Base-by-base conservation (phyloP, 2,113 vertebrate species). In the Apeltes quadracus region DNA sequence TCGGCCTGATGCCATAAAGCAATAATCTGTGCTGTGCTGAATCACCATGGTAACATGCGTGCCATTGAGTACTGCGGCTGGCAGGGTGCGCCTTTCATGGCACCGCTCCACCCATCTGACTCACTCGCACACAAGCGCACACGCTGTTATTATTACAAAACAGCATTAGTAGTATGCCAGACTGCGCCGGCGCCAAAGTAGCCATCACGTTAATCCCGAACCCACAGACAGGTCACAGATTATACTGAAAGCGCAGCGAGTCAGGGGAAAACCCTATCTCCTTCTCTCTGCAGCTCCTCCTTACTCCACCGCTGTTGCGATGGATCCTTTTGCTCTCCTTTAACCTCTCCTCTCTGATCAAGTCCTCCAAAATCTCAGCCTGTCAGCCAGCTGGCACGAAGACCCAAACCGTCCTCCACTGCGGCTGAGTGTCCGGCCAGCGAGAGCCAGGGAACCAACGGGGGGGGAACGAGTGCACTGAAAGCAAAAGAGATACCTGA, bases 91-190 rank as follows among this genome's bases (percentile, higher is more conserved):
- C 72, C 85, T 83, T 84, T 82, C 82, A 80, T 76, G 75, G 80
- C 83, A 82, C 63, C 67, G 68, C 62, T 88, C 84, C 86, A 79
- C 86, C 90, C 87, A 61, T 88, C 78, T 87, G 89, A 92, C 83
- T 92, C 88, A 89, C 82, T 69, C 66, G 61, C 69, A 83, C 53
- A 75, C 72, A 84, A 71, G 84, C 81, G 84, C 69, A 78, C 78
- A 85, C 15, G 72, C 82, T 84, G 86, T 84, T 83, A 75, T 74
- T 70, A 83, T 74, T 81, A 83, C 84, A 84, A 75, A 88, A 87
- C 84, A 87, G 87, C 79, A 87, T 88, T 84, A 83, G 83, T 57
- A 75, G 69, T 20, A 65, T 65, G 78, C 77, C 82, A 87, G 78
- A 74, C 50, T 51, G 53, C 0, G 15, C 74, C 44, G 55, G 44